These are phyloP conservation scores for Cosmorhoe ocellata DNA, from an alignment of 2,888 invertebrate genomes.

Conservation along the genomic window DNA sequence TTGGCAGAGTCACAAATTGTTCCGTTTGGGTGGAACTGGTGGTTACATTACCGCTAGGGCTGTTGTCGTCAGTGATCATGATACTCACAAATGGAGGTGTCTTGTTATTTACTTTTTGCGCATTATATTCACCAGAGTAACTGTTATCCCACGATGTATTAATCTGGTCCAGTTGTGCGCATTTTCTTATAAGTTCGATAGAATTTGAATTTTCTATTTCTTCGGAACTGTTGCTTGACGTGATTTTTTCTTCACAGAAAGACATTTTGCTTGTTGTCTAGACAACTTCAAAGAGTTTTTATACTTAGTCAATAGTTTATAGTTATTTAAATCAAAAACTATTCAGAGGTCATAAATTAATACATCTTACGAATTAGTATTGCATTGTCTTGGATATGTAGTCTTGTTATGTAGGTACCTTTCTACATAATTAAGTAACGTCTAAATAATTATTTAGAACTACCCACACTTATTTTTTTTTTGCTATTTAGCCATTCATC, in stretches of 20 bases:
- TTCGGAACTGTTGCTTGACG: conserved; percentile 43
- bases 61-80: conserved; percentile 54
- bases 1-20: conserved; percentile 41
- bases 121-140: conserved; percentile 43
- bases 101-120: conserved; percentile 47
- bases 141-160: conserved; percentile 66
- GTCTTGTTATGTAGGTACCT: too few relatives aligned
- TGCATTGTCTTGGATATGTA: too few relatives aligned
- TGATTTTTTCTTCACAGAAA: conserved; percentile 32
- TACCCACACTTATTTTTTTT: too few relatives aligned
- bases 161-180: conserved; percentile 44
- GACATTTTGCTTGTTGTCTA: conserved; percentile 38
- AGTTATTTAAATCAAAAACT: too few relatives aligned
- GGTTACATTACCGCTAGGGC: conserved; percentile 42
- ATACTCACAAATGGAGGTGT: conserved; percentile 63
- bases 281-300: conserved; percentile 2
- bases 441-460: too few relatives aligned
- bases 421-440: too few relatives aligned
- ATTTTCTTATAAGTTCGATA: conserved; percentile 66
- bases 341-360: too few relatives aligned
- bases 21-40: conserved; percentile 64
- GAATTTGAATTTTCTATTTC: conserved; percentile 46
- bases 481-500: too few relatives aligned
- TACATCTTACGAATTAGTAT: too few relatives aligned
- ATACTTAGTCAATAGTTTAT: not conserved